These are phyloP conservation scores for Pitangus sulphuratus DNA, from an alignment of 2,797 vertebrate genomes.

Conservation along the genomic window DNA sequence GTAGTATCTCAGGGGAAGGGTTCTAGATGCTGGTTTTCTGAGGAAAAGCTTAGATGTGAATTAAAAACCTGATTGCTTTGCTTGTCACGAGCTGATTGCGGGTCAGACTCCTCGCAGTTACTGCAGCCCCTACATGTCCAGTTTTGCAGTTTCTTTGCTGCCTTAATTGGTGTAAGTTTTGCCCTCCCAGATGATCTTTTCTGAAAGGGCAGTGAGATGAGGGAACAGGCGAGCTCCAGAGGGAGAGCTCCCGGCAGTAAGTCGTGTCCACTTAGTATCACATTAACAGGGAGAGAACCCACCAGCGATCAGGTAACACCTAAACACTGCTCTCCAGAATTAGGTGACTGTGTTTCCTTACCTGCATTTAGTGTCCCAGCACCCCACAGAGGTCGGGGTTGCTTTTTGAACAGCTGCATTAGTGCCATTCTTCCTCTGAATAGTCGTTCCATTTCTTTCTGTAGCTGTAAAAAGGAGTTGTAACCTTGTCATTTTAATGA, in stretches of 20 bases:
- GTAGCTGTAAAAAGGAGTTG: not conserved
- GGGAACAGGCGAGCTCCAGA: not conserved
- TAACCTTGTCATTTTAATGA: constrained; percentile 18
- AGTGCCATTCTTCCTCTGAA: not conserved
- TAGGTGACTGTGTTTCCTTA: constrained; percentile 40
- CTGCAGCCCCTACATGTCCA: not conserved
- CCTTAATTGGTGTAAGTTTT: constrained; percentile 19
- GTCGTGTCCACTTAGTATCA: not conserved
- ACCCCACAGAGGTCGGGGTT: not conserved
- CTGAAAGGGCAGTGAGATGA: not conserved
- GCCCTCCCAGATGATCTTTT: constrained; percentile 11
- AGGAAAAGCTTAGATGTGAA: not conserved
- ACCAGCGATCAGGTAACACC: not conserved
- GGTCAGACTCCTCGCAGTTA: not conserved
- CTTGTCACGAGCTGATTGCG: not conserved
- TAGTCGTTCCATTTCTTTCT: not conserved
- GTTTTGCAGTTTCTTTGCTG: not conserved
- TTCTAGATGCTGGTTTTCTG: not conserved
- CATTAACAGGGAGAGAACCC: not conserved
- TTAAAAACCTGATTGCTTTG: not conserved
- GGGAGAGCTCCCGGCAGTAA: not conserved
- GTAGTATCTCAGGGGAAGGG: not conserved
- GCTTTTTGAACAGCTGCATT: not conserved
- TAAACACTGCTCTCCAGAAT: not conserved
- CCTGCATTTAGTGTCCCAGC: not conserved